A percentile compares a stretch with the other conserved stretches of the same genome.
Evolutionary conservation across 2,113 vertebrate genomes (phyloP).

Genomic region (Brachypteracias leptosomus): DNA sequence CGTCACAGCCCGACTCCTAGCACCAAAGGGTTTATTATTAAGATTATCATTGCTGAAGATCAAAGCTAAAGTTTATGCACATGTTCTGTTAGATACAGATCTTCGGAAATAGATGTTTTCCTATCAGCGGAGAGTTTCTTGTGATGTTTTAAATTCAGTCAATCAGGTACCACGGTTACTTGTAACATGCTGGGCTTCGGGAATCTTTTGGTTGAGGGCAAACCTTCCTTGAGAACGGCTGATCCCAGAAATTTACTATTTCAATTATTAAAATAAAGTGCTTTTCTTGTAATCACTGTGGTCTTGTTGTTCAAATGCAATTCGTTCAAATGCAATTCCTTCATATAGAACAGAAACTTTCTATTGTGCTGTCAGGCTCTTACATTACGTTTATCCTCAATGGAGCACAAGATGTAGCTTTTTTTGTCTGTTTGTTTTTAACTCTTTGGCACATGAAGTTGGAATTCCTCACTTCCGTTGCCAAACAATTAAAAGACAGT

Average conservation of each 20-base stretch:
- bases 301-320: constrained; percentile 29
- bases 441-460: constrained; percentile 49
- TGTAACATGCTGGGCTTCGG: neutral
- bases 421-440: constrained; percentile 4
- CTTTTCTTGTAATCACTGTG: constrained; percentile 45
- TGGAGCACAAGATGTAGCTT: constrained; percentile 12
- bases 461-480: constrained; percentile 39
- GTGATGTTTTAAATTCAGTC: constrained; percentile 52
- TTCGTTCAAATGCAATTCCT: constrained; percentile 44
- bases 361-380: neutral
- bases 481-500: constrained; percentile 62
- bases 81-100: constrained; percentile 46
- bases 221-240: neutral
- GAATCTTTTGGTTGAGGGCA: constrained; percentile 26
- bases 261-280: constrained; percentile 53
- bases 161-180: constrained; percentile 59
- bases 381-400: neutral
- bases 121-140: constrained; percentile 4
- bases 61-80: constrained; percentile 70
- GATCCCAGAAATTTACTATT: constrained; percentile 19
- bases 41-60: constrained; percentile 73
- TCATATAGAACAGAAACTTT: neutral
- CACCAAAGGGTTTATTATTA: constrained; percentile 78
- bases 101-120: constrained; percentile 14
- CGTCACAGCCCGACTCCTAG: constrained; percentile 67